Base-by-base conservation (phyloP, 2,113 vertebrate genomes). In the Prionailurus bengalensis region DNA sequence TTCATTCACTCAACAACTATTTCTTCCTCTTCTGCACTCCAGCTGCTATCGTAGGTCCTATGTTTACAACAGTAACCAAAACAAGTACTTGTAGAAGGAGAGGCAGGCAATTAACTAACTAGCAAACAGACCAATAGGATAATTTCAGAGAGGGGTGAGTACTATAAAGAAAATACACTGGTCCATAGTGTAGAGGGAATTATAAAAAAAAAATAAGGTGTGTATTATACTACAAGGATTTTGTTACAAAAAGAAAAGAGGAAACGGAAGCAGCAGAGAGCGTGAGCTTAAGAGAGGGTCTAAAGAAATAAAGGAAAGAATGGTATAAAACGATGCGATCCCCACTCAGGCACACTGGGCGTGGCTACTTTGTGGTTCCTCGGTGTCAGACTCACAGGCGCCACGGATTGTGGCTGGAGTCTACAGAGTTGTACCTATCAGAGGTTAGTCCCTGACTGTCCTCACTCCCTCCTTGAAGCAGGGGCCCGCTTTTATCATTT, bases 351-450 rank as follows among this genome's bases (percentile, higher is more conserved):
- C 48, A 58, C 53, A 7, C 13, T 12, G 25, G 16, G 3, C n/a
- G 4, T 12, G 25, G 36, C 11, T 10, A 1, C 39, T 7, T 16
- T 27, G 61, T 55, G 42, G 3, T 0, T 8, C 33, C 25, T 4
- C 31, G 0, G 0, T 3, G 4, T 14, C 19, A 66, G 17, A n/a
- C n/a, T 39, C 5, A 7, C 48, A 14, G 7, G 73, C 14, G 23
- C 25, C 31, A 10, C 0, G 33, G 42, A 25, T 4, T 23, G 6
- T 1, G 5, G 14, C 36, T 19, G 29, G 25, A 3, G 2, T 33
- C 25, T 17, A 13, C 12, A 5, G 89, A 33, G 27, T n/a, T 45
- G 14, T 45, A 48, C 29, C 73, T 25, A 1, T 4, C 13, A 17
- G 42, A 14, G 33, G 25, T 4, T 15, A 15, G 16, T 14, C 36